These are phyloP conservation scores for Caenorhabditis remanei DNA, from an alignment of 1,140 invertebrate species.

Conservation along the genomic window DNA sequence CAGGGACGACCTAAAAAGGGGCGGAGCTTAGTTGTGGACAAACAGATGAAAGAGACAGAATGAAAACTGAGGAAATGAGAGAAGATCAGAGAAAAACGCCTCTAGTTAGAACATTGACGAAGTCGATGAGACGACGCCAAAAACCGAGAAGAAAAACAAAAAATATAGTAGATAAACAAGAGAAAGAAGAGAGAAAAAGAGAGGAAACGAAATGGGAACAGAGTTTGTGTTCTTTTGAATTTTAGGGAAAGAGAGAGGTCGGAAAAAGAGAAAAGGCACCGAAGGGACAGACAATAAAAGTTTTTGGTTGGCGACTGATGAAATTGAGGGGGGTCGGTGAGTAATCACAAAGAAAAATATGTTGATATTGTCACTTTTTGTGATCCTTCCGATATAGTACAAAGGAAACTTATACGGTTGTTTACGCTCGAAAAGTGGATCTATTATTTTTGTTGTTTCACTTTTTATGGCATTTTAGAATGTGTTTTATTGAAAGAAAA, in stretches of 20 bases:
- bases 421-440: not conserved
- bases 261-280: not conserved
- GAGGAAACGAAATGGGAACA: slow-evolving; percentile 15
- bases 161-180: slow-evolving; percentile 23
- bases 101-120: not conserved
- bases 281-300: slow-evolving; percentile 1
- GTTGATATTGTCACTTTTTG: not conserved
- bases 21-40: slow-evolving; percentile 36
- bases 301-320: slow-evolving; percentile 21
- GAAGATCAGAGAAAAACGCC: slow-evolving; percentile 37
- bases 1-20: slow-evolving; percentile 9
- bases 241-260: not conserved
- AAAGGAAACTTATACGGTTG: not conserved
- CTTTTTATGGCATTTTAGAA: too few relatives aligned
- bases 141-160: slow-evolving; percentile 41
- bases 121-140: not conserved
- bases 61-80: not conserved
- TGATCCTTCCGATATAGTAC: not conserved
- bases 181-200: slow-evolving; percentile 13
- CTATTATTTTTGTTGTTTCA: too few relatives aligned
- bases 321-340: slow-evolving; percentile 11
- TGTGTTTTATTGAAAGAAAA: too few relatives aligned
- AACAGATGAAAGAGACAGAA: slow-evolving; percentile 11
- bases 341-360: slow-evolving; percentile 4
- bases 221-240: slow-evolving; percentile 45